Evolutionary conservation across 2,888 invertebrate species (phyloP), one percentile per base, ranked within the genome.

Genomic region (Slavum lentiscoides): DNA sequence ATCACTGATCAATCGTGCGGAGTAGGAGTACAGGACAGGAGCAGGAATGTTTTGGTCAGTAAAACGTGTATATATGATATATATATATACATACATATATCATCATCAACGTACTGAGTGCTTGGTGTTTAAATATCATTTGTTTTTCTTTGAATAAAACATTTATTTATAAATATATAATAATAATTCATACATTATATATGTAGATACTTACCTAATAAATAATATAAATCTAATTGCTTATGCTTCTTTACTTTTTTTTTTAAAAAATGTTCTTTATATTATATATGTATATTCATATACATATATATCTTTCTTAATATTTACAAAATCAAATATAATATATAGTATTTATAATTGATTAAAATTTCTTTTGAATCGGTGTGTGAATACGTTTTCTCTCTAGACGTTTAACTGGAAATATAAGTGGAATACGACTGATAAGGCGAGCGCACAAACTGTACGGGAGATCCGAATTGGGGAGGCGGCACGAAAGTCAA

Each of bases 381-480:
- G 61, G 77, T 75, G 74, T 30, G 30, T 75, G 80, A 80, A 72
- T 80, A 80, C 80, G 80, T 80, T 72, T 64, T 80, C 23, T 64
- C 23, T 64, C 23, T 72, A 19, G 37, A 64, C 55, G 72, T n/a
- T 80, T 80, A 80, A 72, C 72, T 80, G 53, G 80, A 72, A 43
- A 80, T 80, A 58, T 58, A 80, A 21, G 80, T 58, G 58, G 80
- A n/a, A 30, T 80, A 80, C 30, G 80, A 58, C 43, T 80, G 80
- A 23, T 80, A 80, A 43, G 80, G 70, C 3, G 77, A 69, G 7
- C 64, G 77, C 62, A 80, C 72, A 55, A 80, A 66, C 55, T 80
- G 80, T 58, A 80, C 80, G 17, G 80, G 72, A 72, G 80, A 72
- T 72, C 70, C 80, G 64, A 72, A 80, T 23, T 70, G 23, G 39